These are phyloP conservation scores for Caprella mutica DNA, from an alignment of 2,888 invertebrate species.

Conservation along the genomic window DNA sequence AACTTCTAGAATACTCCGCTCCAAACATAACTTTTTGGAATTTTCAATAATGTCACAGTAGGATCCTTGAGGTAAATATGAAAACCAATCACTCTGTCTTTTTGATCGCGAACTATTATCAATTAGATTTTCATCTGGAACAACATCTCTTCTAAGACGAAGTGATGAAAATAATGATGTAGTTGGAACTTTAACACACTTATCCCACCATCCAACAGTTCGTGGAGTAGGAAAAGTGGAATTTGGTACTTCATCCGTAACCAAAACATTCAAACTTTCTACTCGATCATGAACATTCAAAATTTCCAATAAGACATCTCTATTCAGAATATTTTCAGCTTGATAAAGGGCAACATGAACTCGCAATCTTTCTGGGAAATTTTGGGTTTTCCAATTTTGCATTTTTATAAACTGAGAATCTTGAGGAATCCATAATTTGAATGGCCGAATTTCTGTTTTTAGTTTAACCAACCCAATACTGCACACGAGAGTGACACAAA, in stretches of 20 bases:
- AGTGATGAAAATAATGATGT: slow-evolving; percentile 10
- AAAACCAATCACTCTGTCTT: slow-evolving; percentile 26
- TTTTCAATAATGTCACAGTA: slow-evolving; percentile 22
- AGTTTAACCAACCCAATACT: slow-evolving; percentile 30
- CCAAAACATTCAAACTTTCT: no score
- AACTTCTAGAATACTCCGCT: slow-evolving; percentile 55
- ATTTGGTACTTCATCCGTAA: no score
- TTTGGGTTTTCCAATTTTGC: slow-evolving; percentile 24
- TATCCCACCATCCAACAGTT: slow-evolving; percentile 14
- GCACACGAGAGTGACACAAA: slow-evolving; percentile 14
- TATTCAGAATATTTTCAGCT: slow-evolving; percentile 28
- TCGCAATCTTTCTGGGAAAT: slow-evolving; percentile 25
- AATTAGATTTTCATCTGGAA: background rate
- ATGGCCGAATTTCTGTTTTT: slow-evolving; percentile 31
- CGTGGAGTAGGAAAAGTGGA: slow-evolving; percentile 14
- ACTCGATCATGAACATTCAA: slow-evolving; percentile 25
- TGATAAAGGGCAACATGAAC: slow-evolving; percentile 23
- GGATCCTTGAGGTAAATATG: slow-evolving; percentile 6
- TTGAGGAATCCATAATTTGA: slow-evolving; percentile 61
- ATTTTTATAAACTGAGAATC: slow-evolving; percentile 46
- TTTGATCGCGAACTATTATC: no score
- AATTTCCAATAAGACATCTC: slow-evolving; percentile 24
- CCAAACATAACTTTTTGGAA: slow-evolving; percentile 34
- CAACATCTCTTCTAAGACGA: slow-evolving; percentile 11
- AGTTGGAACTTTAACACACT: slow-evolving; percentile 24